phyloP scores from a whole-genome alignment of 2,797 vertebrate genomes.

The Nothura maculosa region DNA sequence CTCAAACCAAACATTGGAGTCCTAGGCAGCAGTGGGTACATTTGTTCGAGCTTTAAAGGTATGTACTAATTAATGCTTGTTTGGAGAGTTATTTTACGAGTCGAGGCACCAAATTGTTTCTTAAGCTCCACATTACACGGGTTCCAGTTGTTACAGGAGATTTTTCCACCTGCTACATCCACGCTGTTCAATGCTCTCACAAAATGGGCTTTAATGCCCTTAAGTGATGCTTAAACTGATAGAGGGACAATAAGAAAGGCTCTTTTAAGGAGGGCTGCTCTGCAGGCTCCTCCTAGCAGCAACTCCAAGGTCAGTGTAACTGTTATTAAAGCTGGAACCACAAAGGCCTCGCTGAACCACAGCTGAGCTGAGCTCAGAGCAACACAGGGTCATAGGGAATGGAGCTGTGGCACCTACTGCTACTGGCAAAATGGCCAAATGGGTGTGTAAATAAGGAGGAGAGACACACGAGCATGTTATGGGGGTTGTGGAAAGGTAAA shows the following conservation, averaged over 20 bases:
- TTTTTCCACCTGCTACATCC: neutral
- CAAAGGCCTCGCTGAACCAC: neutral
- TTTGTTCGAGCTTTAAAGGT: neutral
- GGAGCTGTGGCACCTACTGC: neutral
- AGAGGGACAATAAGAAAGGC: neutral
- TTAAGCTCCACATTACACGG: neutral
- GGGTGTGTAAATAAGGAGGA: neutral
- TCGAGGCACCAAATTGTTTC: neutral
- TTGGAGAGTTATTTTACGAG: neutral
- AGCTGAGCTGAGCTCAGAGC: neutral
- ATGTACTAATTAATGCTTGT: neutral
- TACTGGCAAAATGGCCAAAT: neutral
- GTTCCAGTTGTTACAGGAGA: neutral
- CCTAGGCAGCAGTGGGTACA: neutral
- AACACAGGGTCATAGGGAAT: neutral
- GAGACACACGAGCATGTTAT: constrained; percentile 13
- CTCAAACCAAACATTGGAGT: constrained; percentile 34
- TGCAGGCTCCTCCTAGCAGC: fast-evolving
- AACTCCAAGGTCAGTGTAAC: neutral
- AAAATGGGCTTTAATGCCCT: neutral
- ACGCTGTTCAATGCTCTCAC: fast-evolving
- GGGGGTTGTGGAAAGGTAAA: constrained; percentile 47
- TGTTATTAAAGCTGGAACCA: neutral
- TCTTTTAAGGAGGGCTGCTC: neutral
- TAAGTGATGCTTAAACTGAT: neutral